These are phyloP conservation scores for Pogona vitticeps DNA, from an alignment of 2,113 vertebrate genomes.

Conservation along the genomic window DNA sequence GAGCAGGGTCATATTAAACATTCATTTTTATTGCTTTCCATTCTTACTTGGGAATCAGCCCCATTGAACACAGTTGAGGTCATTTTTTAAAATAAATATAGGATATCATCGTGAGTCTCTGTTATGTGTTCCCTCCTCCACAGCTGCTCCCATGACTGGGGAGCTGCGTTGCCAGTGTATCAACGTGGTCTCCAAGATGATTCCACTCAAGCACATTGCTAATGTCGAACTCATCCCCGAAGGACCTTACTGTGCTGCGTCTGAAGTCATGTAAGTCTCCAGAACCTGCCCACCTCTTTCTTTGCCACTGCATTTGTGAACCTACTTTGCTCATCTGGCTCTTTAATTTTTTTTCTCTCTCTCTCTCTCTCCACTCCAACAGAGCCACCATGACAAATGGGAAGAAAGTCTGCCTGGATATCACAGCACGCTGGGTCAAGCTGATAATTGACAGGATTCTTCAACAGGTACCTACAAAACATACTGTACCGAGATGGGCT, in stretches of 20 bases:
- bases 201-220: slow-evolving; percentile 66
- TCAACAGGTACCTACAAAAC: neutral
- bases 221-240: slow-evolving; percentile 72
- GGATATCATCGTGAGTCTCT: neutral
- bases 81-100: neutral
- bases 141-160: slow-evolving; percentile 55
- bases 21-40: neutral
- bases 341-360: neutral
- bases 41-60: neutral
- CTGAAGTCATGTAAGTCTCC: slow-evolving; percentile 79
- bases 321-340: no score
- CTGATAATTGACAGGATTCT: neutral
- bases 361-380: neutral
- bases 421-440: neutral
- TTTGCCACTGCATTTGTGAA: neutral
- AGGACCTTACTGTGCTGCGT: slow-evolving; percentile 74
- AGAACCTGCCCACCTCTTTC: neutral
- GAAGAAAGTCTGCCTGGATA: neutral
- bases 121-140: neutral
- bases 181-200: slow-evolving; percentile 65
- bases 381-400: slow-evolving; percentile 9
- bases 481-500: no score
- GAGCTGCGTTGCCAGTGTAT: slow-evolving; percentile 80
- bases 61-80: neutral
- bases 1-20: neutral